Evolutionary conservation across 2,113 vertebrate genomes (phyloP).

Genomic region (Diadophis punctatus): DNA sequence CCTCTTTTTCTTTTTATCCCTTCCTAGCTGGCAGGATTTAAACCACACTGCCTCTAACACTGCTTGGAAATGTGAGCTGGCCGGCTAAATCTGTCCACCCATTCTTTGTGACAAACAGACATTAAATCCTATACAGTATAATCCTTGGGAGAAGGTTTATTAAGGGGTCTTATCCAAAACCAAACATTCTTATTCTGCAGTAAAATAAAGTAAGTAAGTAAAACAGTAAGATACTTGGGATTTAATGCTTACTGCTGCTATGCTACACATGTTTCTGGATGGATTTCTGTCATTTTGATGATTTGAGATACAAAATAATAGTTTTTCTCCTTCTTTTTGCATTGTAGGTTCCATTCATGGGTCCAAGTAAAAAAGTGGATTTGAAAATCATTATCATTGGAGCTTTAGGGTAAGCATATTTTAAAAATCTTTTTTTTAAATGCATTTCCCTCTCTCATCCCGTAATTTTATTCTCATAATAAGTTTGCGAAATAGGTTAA

Average conservation of each 20-base stretch:
- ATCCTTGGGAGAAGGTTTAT: not conserved
- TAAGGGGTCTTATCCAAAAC: not conserved
- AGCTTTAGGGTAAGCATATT: slow-evolving; percentile 70
- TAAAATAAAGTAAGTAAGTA: not conserved
- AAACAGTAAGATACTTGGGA: not conserved
- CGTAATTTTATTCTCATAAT: not conserved
- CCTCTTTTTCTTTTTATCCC: not conserved
- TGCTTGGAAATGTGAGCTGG: not conserved
- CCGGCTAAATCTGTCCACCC: not conserved
- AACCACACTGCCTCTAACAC: not conserved
- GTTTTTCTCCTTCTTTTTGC: not conserved
- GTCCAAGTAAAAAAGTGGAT: slow-evolving; percentile 72
- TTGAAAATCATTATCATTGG: slow-evolving; percentile 81
- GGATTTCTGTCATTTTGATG: not conserved
- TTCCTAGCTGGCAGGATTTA: not conserved
- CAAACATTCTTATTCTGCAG: not conserved
- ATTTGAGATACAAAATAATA: not conserved
- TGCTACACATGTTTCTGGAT: not conserved
- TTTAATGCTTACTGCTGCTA: not conserved
- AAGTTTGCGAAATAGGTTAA: not conserved
- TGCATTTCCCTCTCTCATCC: not conserved
- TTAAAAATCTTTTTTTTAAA: not conserved
- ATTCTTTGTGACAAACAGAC: not conserved
- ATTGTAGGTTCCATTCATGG: slow-evolving; percentile 55
- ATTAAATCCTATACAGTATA: not conserved